phyloP scores from a whole-genome alignment of 2,888 invertebrate genomes.

The Euplagia quadripunctaria region DNA sequence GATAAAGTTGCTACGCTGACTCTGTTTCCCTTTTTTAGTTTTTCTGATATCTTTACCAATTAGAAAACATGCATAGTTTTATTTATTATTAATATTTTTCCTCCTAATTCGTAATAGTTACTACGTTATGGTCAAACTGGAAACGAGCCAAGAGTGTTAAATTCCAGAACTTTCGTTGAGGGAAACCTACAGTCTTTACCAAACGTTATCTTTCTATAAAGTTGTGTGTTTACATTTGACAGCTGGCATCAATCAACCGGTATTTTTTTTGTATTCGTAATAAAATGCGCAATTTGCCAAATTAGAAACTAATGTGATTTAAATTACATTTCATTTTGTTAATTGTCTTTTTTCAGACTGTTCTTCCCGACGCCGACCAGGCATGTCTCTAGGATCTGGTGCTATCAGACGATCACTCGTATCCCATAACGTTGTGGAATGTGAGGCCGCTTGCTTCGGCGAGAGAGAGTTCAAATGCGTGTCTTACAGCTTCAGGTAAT shows the following conservation, averaged over 20 bases:
- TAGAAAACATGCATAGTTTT: no score
- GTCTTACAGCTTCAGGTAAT: slow-evolving; percentile 92
- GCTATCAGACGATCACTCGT: slow-evolving; percentile 89
- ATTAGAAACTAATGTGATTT: background rate
- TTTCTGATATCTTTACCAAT: no score
- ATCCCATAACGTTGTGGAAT: slow-evolving; percentile 91
- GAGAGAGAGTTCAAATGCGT: slow-evolving; percentile 91
- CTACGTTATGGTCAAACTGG: no score
- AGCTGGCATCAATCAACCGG: background rate
- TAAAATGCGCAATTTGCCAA: background rate
- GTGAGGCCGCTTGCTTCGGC: slow-evolving; percentile 91
- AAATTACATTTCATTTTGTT: background rate
- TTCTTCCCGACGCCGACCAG: slow-evolving; percentile 91
- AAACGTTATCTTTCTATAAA: no score
- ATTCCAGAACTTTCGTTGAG: no score
- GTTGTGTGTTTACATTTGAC: no score
- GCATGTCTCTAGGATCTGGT: slow-evolving; percentile 91
- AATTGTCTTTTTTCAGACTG: slow-evolving; percentile 87
- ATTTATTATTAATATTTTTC: no score
- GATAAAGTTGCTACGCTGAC: no score
- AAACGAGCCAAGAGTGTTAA: no score
- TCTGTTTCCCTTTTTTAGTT: no score
- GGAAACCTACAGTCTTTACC: no score
- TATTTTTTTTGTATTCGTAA: background rate
- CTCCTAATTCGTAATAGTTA: no score